Percentiles rank a stretch among this genome's conserved stretches.
Conservation (phyloP, 2,888 invertebrate genomes). For the Disparrhopalites patrizii region DNA sequence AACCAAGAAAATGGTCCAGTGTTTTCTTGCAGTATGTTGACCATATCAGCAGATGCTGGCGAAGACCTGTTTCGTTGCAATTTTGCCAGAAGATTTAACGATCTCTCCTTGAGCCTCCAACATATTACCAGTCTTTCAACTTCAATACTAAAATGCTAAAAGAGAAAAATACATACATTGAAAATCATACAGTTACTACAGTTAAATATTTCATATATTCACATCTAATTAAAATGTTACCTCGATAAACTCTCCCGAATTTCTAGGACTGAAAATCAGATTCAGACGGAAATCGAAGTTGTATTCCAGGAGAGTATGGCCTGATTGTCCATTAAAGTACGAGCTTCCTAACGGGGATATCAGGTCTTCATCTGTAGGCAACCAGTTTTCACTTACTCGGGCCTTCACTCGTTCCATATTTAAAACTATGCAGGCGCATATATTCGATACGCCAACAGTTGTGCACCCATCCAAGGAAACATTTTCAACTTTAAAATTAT, state of each 20-base stretch:
- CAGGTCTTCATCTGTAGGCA: slow-evolving; percentile 43
- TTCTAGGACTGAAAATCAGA: slow-evolving; percentile 46
- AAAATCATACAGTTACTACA: slow-evolving; percentile 33
- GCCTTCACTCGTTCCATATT: slow-evolving; percentile 41
- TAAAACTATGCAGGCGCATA: slow-evolving; percentile 46
- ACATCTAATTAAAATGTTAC: slow-evolving; percentile 24
- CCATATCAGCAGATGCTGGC: not conserved
- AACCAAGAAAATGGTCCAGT: slow-evolving; percentile 21
- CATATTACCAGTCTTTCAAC: slow-evolving; percentile 43
- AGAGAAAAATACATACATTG: slow-evolving; percentile 7
- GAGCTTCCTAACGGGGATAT: slow-evolving; percentile 37
- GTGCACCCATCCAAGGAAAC: slow-evolving; percentile 47
- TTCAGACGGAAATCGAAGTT: slow-evolving; percentile 46
- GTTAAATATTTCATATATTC: slow-evolving; percentile 41
- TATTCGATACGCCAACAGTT: slow-evolving; percentile 44
- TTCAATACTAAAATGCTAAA: slow-evolving; percentile 46
- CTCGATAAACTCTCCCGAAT: slow-evolving; percentile 48
- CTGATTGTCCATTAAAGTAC: slow-evolving; percentile 42
- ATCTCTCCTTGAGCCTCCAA: slow-evolving; percentile 46
- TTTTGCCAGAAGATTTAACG: slow-evolving; percentile 34
- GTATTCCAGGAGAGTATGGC: slow-evolving; percentile 40
- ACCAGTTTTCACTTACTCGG: slow-evolving; percentile 45
- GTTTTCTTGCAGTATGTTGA: not conserved
- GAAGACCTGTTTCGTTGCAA: slow-evolving; percentile 25
- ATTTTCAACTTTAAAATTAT: slow-evolving; percentile 39